These are phyloP conservation scores for Orchestia grillus DNA, from an alignment of 1,140 invertebrate species.

Conservation along the genomic window DNA sequence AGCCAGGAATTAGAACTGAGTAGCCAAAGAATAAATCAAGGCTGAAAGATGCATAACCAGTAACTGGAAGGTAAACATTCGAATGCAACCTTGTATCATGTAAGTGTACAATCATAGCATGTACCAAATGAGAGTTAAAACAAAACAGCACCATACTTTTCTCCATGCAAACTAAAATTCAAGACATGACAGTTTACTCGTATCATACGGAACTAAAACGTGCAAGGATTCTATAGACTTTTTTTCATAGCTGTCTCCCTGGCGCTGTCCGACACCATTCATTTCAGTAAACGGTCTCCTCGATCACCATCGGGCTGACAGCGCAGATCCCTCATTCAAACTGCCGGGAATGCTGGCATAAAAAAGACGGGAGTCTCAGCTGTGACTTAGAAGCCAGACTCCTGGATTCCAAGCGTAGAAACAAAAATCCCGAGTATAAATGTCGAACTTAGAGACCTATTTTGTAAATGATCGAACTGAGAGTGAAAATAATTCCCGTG, in stretches of 20 bases:
- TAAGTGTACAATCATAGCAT: background rate
- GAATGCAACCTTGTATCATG: background rate
- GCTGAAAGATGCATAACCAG: background rate
- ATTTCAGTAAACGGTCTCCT: slow-evolving; percentile 7
- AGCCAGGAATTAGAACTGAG: background rate
- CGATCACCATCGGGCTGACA: slow-evolving; percentile 4
- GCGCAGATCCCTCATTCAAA: background rate
- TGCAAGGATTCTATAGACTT: background rate
- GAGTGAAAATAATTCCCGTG: too few relatives aligned
- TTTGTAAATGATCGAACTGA: background rate
- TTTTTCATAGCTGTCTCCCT: background rate
- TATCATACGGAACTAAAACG: background rate
- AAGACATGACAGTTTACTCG: background rate
- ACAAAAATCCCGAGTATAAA: background rate
- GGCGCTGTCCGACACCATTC: background rate
- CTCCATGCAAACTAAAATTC: background rate
- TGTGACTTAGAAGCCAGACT: background rate
- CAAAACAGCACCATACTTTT: background rate
- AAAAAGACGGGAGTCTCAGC: background rate
- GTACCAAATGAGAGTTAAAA: background rate
- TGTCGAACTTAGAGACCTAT: background rate
- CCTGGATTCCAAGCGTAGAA: background rate
- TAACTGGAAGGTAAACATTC: background rate
- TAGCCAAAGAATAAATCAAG: background rate
- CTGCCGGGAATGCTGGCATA: background rate